A percentile compares a stretch with the other conserved stretches of the same genome.
Conservation (phyloP, 2,113 vertebrate species). For the Lampris megalopsis region DNA sequence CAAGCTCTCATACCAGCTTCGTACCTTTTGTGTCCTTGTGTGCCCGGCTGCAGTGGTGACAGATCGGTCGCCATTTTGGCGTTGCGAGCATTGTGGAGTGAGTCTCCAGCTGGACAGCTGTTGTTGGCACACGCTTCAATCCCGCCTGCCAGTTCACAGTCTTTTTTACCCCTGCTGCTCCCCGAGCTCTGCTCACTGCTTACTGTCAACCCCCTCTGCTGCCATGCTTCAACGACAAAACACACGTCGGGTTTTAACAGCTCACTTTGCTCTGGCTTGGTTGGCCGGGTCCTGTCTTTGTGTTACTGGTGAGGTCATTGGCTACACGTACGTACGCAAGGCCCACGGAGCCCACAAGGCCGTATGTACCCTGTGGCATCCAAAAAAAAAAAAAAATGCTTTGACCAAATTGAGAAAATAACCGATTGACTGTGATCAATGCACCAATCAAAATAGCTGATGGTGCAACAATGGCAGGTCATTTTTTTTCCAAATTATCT, state of each 20-base stretch:
- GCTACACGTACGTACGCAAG: conserved; percentile 34
- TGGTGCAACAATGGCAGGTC: not conserved
- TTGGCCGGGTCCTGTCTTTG: conserved; percentile 36
- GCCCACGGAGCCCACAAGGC: conserved; percentile 36
- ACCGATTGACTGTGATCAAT: conserved; percentile 10
- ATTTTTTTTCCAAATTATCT: not conserved
- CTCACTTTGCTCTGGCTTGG: conserved; percentile 65
- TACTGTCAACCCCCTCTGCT: conserved; percentile 58
- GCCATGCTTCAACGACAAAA: conserved; percentile 69
- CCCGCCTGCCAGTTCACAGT: conserved; percentile 70
- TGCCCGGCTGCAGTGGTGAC: conserved; percentile 66
- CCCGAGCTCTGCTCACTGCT: conserved; percentile 69
- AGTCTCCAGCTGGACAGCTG: conserved; percentile 78
- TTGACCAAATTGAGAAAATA: conserved; percentile 5
- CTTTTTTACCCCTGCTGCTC: conserved; percentile 62
- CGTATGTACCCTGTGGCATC: conserved; percentile 35
- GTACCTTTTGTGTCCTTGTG: conserved; percentile 73
- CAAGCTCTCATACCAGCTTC: conserved; percentile 31
- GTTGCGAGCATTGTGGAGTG: conserved; percentile 62
- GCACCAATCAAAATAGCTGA: not conserved
- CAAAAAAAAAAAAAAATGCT: too few relatives aligned
- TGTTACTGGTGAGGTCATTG: conserved; percentile 52
- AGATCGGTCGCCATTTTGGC: conserved; percentile 55
- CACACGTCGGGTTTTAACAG: conserved; percentile 71
- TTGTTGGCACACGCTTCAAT: conserved; percentile 65